Evolutionary conservation across 2,797 vertebrate species (phyloP), one percentile per base, ranked within the genome.

Genomic region (Pachyuromys duprasi): DNA sequence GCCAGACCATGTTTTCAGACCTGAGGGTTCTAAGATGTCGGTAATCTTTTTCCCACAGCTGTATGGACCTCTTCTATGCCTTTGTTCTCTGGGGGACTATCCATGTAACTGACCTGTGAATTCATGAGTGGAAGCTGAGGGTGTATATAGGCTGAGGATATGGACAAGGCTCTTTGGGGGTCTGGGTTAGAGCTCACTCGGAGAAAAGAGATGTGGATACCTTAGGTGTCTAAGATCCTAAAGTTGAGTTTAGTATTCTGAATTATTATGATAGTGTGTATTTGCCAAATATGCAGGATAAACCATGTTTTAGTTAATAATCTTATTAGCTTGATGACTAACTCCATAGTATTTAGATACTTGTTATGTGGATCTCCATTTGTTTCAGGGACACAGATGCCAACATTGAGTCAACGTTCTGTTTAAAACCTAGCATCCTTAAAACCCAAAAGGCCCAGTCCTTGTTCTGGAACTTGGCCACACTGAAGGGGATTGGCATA

Each of bases 281-380:
- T 88, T 87, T 90, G 69, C 86, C 62, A 93, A 57, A 20, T 93
- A 70, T 92, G 72, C 70, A 89, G 57, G 42, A 14, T 57, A 89
- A 39, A 67, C 17, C 15, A 4, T 93, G 53, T 83, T 90, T 84
- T 65, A 81, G n/a, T 72, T 89, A 78, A 86, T 3, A 86, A 62
- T 93, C 94, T 96, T 83, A 36, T 91, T 95, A 95, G 33, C 15
- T 97, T 87, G 49, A 67, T 63, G 75, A 92, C 92, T 95, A 95
- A 78, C 39, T 91, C 93, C 45, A 95, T 93, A 91, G 63, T 90
- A 72, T 92, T 95, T 96, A 86, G 67, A 67, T 28, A 69, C 57
- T 63, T 78, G 12, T 22, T 89, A 0, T 86, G 8, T 31, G 13
- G 62, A 0, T 28, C 60, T 96, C 28, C 33, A 49, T 86, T 89